These are phyloP conservation scores for Rostratula benghalensis DNA, from an alignment of 2,113 vertebrate genomes.

Conservation along the genomic window DNA sequence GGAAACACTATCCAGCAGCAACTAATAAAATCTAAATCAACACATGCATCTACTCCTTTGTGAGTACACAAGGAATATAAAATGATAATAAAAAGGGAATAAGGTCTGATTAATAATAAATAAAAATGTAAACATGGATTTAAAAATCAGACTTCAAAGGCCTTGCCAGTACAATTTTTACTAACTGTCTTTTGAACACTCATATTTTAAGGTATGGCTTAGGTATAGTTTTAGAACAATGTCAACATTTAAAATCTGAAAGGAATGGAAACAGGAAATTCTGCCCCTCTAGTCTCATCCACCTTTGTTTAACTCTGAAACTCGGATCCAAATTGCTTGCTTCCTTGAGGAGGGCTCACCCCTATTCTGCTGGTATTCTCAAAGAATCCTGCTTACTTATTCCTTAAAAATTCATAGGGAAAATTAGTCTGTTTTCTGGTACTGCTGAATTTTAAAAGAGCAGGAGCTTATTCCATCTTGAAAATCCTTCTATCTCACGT, in stretches of 20 bases:
- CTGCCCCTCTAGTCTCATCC: neutral
- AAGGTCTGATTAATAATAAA: neutral
- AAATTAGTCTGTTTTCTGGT: neutral
- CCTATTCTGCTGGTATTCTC: neutral
- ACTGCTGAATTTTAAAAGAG: neutral
- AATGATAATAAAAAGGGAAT: neutral
- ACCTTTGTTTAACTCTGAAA: neutral
- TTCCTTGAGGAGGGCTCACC: neutral
- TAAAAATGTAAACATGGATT: neutral
- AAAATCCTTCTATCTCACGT: neutral
- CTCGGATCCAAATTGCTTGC: neutral
- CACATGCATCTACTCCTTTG: neutral
- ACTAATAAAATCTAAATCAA: neutral
- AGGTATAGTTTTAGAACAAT: neutral
- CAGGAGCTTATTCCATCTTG: neutral
- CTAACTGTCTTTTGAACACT: neutral
- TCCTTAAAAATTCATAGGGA: neutral
- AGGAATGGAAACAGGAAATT: neutral
- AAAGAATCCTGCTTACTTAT: constrained; percentile 6
- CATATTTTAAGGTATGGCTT: neutral
- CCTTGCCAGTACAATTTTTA: neutral
- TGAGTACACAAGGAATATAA: neutral
- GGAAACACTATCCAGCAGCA: neutral
- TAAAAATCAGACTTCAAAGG: neutral
- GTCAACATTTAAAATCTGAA: neutral